A percentile compares a stretch with the other conserved stretches of the same genome.
These are phyloP conservation scores for Chorisops tibialis DNA, from an alignment of 2,888 invertebrate species.

Conservation along the genomic window DNA sequence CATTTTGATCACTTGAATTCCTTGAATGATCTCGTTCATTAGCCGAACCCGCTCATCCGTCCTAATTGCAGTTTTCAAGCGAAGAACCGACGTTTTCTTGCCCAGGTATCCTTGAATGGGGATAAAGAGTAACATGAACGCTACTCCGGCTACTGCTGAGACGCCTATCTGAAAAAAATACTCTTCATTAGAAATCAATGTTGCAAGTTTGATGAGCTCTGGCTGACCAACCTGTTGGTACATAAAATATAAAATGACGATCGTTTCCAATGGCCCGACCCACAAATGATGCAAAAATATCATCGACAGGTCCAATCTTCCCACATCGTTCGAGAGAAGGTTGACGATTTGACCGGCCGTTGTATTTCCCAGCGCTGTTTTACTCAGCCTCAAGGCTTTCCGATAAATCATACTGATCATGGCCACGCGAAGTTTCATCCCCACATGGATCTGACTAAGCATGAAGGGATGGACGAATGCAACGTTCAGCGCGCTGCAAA, in stretches of 20 bases:
- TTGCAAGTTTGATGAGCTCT: not conserved
- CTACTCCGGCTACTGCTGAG: conserved; percentile 48
- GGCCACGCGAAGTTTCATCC: conserved; percentile 67
- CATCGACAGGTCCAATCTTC: conserved; percentile 61
- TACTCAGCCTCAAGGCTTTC: conserved; percentile 64
- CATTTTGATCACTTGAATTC: conserved; percentile 93
- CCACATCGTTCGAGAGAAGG: conserved; percentile 92
- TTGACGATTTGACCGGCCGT: conserved; percentile 79
- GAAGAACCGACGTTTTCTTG: conserved; percentile 69
- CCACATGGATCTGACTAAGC: conserved; percentile 66
- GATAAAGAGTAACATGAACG: conserved; percentile 3
- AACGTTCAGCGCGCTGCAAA: conserved; percentile 72
- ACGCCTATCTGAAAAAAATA: not conserved
- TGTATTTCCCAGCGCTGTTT: conserved; percentile 70
- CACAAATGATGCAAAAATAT: conserved; percentile 88
- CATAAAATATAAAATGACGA: conserved; percentile 75
- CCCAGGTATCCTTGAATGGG: conserved; percentile 75
- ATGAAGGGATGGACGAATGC: conserved; percentile 83
- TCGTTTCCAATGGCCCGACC: conserved; percentile 82
- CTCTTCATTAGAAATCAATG: not conserved
- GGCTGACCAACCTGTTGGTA: conserved; percentile 3
- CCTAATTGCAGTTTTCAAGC: conserved; percentile 72
- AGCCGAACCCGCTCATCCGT: conserved; percentile 87
- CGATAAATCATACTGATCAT: conserved; percentile 68
- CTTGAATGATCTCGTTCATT: conserved; percentile 87